phyloP scores from a whole-genome alignment of 2,888 invertebrate species.

The Nudaria mundana region DNA sequence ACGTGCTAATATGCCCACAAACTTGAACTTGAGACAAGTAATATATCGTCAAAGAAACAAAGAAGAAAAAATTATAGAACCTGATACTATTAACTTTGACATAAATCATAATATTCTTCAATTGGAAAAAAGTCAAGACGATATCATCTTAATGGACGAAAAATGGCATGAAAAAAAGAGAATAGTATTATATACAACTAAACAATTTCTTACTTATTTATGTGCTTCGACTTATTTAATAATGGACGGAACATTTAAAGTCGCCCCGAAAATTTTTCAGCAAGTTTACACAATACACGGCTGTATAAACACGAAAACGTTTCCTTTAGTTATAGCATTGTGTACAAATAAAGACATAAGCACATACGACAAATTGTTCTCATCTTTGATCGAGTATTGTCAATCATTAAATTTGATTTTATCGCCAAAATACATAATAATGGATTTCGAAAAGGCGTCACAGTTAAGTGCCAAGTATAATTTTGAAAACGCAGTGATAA shows the following conservation, averaged over 20 bases:
- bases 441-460: background rate
- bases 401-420: background rate
- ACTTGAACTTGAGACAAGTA: background rate
- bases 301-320: background rate
- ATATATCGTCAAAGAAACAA: background rate
- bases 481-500: background rate
- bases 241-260: slow-evolving; percentile 1
- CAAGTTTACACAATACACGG: background rate
- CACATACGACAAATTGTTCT: background rate
- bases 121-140: background rate
- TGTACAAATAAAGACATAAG: background rate
- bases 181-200: background rate
- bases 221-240: background rate
- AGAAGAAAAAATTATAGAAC: background rate
- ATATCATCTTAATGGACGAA: background rate
- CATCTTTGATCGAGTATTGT: background rate
- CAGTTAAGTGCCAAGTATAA: background rate
- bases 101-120: background rate
- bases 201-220: background rate
- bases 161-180: background rate
- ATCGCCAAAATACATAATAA: background rate
- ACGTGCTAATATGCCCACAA: background rate
- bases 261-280: background rate
- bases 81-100: background rate
- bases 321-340: background rate